A percentile compares a stretch with the other conserved stretches of the same genome.
phyloP scores from a whole-genome alignment of 2,797 vertebrate genomes.

The Dallia pectoralis region DNA sequence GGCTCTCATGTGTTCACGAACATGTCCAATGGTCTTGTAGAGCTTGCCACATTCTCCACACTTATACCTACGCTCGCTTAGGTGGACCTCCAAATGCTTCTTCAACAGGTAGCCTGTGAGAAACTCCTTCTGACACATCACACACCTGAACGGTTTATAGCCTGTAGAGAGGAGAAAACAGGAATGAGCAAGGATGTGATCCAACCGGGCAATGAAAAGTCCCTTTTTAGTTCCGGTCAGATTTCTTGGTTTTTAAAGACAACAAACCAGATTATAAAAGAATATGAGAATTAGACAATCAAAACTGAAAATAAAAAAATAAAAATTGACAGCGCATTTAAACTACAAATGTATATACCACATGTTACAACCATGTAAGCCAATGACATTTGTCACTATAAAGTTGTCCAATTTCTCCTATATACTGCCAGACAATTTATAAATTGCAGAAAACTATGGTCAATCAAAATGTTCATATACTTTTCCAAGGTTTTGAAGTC shows the following conservation, averaged over 20 bases:
- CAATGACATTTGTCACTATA: no score
- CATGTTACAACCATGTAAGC: no score
- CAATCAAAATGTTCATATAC: no score
- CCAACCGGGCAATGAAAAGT: background rate
- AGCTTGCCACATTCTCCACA: slow-evolving; percentile 97
- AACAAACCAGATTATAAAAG: background rate
- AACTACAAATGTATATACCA: no score
- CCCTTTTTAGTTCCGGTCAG: background rate
- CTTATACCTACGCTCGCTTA: slow-evolving; percentile 90
- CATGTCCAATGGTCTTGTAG: slow-evolving; percentile 95
- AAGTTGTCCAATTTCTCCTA: no score
- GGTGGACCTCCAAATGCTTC: slow-evolving; percentile 93
- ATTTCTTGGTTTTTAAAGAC: background rate
- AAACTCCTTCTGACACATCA: slow-evolving; percentile 91
- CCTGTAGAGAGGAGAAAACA: slow-evolving; percentile 61
- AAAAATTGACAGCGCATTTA: background rate
- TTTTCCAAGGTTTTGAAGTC: no score
- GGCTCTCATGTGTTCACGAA: slow-evolving; percentile 92
- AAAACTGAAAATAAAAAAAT: background rate
- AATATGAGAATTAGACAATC: background rate
- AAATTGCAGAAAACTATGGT: no score
- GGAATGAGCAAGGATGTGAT: background rate
- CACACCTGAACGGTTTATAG: slow-evolving; percentile 87
- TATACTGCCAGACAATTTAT: no score
- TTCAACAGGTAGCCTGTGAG: slow-evolving; percentile 92